Conservation (phyloP, 1,140 invertebrate species). For the Diorhabda sublineata region DNA sequence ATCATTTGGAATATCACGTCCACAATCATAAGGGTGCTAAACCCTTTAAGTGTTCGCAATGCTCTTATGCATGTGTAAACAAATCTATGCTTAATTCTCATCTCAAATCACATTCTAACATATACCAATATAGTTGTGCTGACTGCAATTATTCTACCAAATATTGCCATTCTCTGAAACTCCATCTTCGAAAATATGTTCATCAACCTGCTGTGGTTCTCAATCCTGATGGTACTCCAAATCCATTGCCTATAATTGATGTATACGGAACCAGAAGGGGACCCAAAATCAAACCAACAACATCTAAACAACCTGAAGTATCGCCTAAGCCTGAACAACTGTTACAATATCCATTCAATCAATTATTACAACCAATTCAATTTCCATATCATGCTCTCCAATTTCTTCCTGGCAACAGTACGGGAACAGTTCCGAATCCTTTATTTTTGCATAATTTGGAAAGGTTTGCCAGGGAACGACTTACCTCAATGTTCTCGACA, state of each 20-base stretch:
- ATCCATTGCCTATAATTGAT: constrained; percentile 82
- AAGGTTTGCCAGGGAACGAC: constrained; percentile 14
- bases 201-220: constrained; percentile 83
- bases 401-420: constrained; percentile 32
- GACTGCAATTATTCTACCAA: constrained; percentile 98
- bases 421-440: constrained; percentile 47
- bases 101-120: constrained; percentile 94
- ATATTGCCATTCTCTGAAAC: constrained; percentile 95
- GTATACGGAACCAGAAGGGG: constrained; percentile 85
- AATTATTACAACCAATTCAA: constrained; percentile 21
- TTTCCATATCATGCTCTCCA: constrained; percentile 40
- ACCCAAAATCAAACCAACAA: constrained; percentile 59
- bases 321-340: constrained; percentile 24
- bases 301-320: constrained; percentile 14
- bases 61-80: constrained; percentile 92
- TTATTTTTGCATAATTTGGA: constrained; percentile 19
- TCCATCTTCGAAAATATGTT: constrained; percentile 88
- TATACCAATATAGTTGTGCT: constrained; percentile 93
- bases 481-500: neutral
- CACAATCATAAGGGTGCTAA: constrained; percentile 94
- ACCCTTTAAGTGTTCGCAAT: constrained; percentile 93
- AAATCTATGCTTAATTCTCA: constrained; percentile 99
- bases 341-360: constrained; percentile 35
- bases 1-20: constrained; percentile 96
- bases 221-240: constrained; percentile 82